A percentile compares a stretch with the other conserved stretches of the same genome.
Evolutionary conservation across 2,888 invertebrate genomes (phyloP).

Genomic region (Parnassius mnemosyne): DNA sequence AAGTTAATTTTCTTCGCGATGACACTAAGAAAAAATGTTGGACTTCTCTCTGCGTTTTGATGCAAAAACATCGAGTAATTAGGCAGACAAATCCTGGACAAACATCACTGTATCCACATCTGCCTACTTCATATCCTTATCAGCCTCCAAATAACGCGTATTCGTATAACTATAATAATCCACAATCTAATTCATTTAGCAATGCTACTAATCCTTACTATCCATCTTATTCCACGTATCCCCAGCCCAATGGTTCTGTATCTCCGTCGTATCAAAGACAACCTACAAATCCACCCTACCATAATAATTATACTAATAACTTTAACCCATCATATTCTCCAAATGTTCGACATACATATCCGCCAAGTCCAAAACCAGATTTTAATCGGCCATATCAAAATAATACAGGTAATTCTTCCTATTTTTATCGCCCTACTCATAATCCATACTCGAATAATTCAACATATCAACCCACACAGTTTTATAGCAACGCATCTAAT

Average conservation of each 20-base stretch:
- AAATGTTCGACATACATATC: slow-evolving; percentile 27
- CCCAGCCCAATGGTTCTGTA: slow-evolving; percentile 1
- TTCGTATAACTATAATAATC: not conserved
- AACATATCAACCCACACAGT: not conserved
- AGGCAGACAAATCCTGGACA: slow-evolving; percentile 40
- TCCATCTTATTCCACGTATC: not conserved
- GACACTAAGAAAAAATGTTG: not conserved
- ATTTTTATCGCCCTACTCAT: not conserved
- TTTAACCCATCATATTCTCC: slow-evolving; percentile 25
- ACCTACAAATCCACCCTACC: not conserved
- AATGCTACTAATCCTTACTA: not conserved
- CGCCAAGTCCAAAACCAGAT: slow-evolving; percentile 31
- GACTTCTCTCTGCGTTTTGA: not conserved
- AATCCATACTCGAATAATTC: not conserved
- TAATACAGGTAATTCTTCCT: slow-evolving; percentile 11
- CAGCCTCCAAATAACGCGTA: slow-evolving; percentile 15
- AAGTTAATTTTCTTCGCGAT: not conserved
- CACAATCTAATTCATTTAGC: not conserved
- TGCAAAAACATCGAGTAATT: slow-evolving; percentile 31
- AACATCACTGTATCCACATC: slow-evolving; percentile 42
- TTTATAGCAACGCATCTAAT: not conserved
- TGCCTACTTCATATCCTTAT: slow-evolving; percentile 34
- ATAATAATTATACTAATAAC: slow-evolving; percentile 32
- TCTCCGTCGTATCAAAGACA: slow-evolving; percentile 1
- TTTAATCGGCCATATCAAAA: slow-evolving; percentile 27